A percentile compares a stretch with the other conserved stretches of the same genome.
These are phyloP conservation scores for Pandemis heparana DNA, from an alignment of 2,888 invertebrate genomes.

Conservation along the genomic window DNA sequence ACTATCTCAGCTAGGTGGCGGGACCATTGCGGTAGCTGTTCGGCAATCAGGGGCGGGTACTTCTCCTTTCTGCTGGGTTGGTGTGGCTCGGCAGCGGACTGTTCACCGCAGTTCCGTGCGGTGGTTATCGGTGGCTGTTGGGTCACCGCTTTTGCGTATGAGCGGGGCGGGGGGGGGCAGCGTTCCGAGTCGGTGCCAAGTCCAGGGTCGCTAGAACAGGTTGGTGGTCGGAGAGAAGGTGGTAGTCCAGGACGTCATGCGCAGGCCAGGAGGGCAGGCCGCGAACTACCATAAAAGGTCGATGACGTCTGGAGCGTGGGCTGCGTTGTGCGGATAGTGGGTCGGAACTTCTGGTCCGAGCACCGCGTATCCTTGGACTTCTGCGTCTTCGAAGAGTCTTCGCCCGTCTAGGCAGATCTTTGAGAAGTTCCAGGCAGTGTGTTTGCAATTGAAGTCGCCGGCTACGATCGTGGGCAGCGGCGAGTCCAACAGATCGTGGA, in stretches of 20 bases:
- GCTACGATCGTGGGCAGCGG: neutral
- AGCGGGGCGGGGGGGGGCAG: neutral
- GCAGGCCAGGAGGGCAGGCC: neutral
- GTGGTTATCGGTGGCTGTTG: too few species aligned
- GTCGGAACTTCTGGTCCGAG: neutral
- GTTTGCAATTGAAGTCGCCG: slow-evolving; percentile 31
- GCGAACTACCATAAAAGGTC: neutral
- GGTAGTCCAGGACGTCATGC: neutral
- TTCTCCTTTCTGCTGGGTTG: too few species aligned
- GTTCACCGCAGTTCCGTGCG: too few species aligned
- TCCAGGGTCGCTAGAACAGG: neutral
- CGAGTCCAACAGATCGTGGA: slow-evolving; percentile 16
- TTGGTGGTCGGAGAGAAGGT: neutral
- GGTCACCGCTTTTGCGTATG: too few species aligned
- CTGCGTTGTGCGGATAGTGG: neutral
- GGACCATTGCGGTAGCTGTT: too few species aligned
- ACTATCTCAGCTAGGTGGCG: too few species aligned
- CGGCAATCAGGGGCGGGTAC: too few species aligned
- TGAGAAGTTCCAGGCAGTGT: slow-evolving; percentile 8
- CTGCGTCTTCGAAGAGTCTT: neutral
- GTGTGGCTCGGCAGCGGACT: too few species aligned
- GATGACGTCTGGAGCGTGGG: neutral
- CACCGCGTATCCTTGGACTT: neutral
- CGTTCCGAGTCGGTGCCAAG: neutral
- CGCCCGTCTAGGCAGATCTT: neutral